Percentiles rank a stretch among this genome's conserved stretches.
Evolutionary conservation across 2,888 invertebrate species (phyloP).

Genomic region (Drosophila ustulata): DNA sequence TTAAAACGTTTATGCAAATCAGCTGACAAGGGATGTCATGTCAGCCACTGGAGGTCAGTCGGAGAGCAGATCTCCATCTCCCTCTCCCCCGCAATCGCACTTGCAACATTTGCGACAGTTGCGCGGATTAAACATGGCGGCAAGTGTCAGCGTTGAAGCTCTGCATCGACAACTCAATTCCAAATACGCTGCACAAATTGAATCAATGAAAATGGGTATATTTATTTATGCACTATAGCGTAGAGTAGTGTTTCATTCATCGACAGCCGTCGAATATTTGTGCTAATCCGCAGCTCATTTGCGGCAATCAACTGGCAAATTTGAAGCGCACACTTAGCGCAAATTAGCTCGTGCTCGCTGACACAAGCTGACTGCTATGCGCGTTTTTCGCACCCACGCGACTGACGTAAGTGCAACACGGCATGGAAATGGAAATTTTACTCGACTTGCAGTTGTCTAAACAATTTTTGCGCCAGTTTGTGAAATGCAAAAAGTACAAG

Average conservation of each 20-base stretch:
- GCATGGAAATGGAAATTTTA: conserved; percentile 26
- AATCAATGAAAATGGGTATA: background rate
- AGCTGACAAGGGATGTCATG: conserved; percentile 53
- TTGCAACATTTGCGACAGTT: conserved; percentile 31
- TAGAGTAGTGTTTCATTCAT: conserved; percentile 7
- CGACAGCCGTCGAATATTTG: conserved; percentile 34
- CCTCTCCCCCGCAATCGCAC: background rate
- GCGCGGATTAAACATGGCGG: conserved; percentile 59
- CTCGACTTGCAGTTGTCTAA: conserved; percentile 42
- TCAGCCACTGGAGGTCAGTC: conserved; percentile 47
- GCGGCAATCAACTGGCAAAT: conserved; percentile 38
- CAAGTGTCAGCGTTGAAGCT: conserved; percentile 47
- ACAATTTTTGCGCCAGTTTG: conserved; percentile 60
- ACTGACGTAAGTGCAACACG: conserved; percentile 48
- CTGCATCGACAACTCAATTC: conserved; percentile 62
- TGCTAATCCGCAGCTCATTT: conserved; percentile 44
- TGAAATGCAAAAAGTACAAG: conserved; percentile 15
- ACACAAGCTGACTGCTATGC: conserved; percentile 34
- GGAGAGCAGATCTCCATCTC: conserved; percentile 1
- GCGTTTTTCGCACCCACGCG: conserved; percentile 15
- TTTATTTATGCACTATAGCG: background rate
- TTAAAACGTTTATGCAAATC: conserved; percentile 77
- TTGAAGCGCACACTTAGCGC: conserved; percentile 38
- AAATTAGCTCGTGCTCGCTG: conserved; percentile 16
- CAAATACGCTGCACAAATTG: conserved; percentile 6